Conservation (phyloP, 1,140 invertebrate species). For the Agrypnia vestita region DNA sequence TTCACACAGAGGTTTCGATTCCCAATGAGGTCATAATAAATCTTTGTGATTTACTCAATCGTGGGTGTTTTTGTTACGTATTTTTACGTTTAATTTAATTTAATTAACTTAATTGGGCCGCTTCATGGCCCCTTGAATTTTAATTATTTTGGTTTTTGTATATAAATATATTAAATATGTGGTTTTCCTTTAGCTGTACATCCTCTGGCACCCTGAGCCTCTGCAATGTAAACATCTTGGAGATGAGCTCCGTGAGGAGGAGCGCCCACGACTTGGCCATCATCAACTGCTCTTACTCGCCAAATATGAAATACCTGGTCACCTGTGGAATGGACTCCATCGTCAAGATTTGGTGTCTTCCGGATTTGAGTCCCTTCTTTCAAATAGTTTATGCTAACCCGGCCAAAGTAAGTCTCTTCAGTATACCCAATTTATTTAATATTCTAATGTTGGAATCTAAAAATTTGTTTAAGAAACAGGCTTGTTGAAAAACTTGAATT, state of each 20-base stretch:
- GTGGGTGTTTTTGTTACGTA: no score
- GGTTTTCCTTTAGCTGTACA: constrained; percentile 10
- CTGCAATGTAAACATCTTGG: not conserved
- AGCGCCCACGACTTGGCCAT: constrained; percentile 45
- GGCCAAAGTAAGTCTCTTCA: constrained; percentile 34
- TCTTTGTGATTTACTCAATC: no score
- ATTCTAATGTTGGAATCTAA: no score
- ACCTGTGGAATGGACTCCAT: constrained; percentile 54
- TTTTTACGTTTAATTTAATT: no score
- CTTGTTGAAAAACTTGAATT: no score
- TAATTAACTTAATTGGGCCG: no score
- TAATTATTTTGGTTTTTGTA: not conserved
- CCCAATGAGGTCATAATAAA: no score
- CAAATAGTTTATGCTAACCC: constrained; percentile 54
- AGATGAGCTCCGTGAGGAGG: not conserved
- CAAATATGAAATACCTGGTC: constrained; percentile 49
- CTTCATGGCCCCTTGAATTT: no score
- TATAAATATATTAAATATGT: not conserved
- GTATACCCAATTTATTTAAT: no score
- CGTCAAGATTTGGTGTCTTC: constrained; percentile 50
- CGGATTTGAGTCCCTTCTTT: constrained; percentile 48
- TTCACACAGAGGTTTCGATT: no score
- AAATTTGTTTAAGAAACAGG: no score
- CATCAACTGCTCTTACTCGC: constrained; percentile 42
- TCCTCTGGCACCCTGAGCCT: constrained; percentile 8